Conservation (phyloP, 2,113 vertebrate genomes). For the Amblyopsis rosae region DNA sequence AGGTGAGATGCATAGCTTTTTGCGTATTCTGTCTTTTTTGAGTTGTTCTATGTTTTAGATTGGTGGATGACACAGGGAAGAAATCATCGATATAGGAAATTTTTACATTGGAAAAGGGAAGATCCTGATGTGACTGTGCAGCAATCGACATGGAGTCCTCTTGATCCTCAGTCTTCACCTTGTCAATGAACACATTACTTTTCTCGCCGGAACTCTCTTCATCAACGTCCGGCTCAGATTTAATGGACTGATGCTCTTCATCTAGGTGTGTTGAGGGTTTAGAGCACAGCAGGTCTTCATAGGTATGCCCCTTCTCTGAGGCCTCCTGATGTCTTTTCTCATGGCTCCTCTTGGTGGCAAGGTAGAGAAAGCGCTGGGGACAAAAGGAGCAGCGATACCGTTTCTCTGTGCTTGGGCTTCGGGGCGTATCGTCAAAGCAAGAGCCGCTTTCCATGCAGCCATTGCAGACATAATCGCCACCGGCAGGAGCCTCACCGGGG, state of each 20-base stretch:
- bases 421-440: slow-evolving; percentile 85
- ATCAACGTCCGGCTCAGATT: slow-evolving; percentile 65
- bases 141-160: slow-evolving; percentile 49
- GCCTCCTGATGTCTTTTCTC: slow-evolving; percentile 89
- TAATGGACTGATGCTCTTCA: slow-evolving; percentile 84
- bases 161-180: slow-evolving; percentile 58
- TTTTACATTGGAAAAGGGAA: slow-evolving; percentile 49
- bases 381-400: slow-evolving; percentile 94
- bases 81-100: slow-evolving; percentile 38
- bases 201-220: slow-evolving; percentile 39
- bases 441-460: slow-evolving; percentile 89
- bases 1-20: slow-evolving; percentile 42
- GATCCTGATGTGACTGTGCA: slow-evolving; percentile 56
- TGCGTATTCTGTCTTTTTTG: slow-evolving; percentile 52
- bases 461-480: slow-evolving; percentile 89
- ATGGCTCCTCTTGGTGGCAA: slow-evolving; percentile 94
- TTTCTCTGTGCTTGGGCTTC: slow-evolving; percentile 90
- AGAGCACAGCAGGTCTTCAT: slow-evolving; percentile 82
- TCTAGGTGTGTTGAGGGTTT: slow-evolving; percentile 84
- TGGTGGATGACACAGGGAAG: slow-evolving; percentile 41
- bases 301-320: slow-evolving; percentile 79
- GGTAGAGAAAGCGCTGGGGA: slow-evolving; percentile 93
- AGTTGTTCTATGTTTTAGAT: slow-evolving; percentile 59
- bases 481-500: slow-evolving; percentile 79
- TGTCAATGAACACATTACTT: slow-evolving; percentile 52